Evolutionary conservation across 1,140 invertebrate species (phyloP), one percentile per base, ranked within the genome.

Genomic region (Lineus longissimus): DNA sequence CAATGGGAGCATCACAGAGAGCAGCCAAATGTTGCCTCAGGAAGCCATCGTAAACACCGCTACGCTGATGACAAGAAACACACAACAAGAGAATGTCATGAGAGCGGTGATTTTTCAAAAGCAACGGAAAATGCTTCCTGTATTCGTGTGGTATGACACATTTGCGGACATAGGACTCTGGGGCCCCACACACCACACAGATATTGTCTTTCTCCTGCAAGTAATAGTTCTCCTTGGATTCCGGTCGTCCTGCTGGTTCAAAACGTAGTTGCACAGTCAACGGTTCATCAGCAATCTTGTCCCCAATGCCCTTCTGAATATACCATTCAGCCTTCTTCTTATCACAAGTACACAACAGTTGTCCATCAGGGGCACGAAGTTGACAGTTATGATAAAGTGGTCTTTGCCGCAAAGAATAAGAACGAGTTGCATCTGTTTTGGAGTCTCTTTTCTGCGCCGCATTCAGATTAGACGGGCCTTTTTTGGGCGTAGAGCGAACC

Each of bases 81-180:
- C 92, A 93, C 27, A 93, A 75, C 61, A 93, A 74, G 22, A 93
- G 74, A 22, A 93, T 86, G 81, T 94, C 92, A 76, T 93, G 91
- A 0, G 90, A 92, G 29, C 88, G 87, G 78, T 93, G 91, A 7
- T 90, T 87, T 76, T 93, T 93, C 86, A 93, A 87, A 45, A 90
- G 83, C 65, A 85, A 85, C 86, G 91, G 91, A 73, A 93, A 92
- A 76, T 89, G 86, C 82, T 88, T 92, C 58, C 91, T 86, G 76
- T 93, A 94, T 80, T 94, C 91, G 62, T 88, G 85, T 0, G 92
- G 91, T 41, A 94, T 88, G 33, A 94, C 86, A 70, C 90, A 91
- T 76, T 93, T 93, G 2, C 89, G 82, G 36, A 91, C 87, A 69
- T 88, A 91, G 0, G 87, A 86, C 54, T 92, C 86, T 0, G 76